These are phyloP conservation scores for Carposina sasakii DNA, from an alignment of 1,140 invertebrate genomes.

Conservation along the genomic window DNA sequence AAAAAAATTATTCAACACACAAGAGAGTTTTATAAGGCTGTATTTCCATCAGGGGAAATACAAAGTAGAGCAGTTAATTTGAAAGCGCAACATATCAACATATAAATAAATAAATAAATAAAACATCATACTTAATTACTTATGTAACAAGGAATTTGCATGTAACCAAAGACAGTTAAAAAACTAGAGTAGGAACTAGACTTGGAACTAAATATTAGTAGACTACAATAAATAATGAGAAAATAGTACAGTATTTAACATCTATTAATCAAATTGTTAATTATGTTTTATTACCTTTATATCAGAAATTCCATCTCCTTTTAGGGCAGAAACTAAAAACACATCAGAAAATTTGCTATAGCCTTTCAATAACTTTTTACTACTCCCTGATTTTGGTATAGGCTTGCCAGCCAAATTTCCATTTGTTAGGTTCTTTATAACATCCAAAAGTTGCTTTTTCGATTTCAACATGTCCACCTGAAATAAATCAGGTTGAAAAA, in stretches of 20 bases:
- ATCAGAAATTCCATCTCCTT: slow-evolving; percentile 82
- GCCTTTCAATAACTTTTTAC: slow-evolving; percentile 56
- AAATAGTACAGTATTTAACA: slow-evolving; percentile 7
- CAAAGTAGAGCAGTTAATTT: too few relatives aligned
- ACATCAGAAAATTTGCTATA: slow-evolving; percentile 88
- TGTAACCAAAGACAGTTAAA: too few relatives aligned
- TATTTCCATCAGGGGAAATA: too few relatives aligned
- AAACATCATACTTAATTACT: too few relatives aligned
- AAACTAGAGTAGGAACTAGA: too few relatives aligned
- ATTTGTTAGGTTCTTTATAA: slow-evolving; percentile 80
- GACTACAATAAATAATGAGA: too few relatives aligned
- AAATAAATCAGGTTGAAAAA: slow-evolving; percentile 41
- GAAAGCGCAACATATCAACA: too few relatives aligned
- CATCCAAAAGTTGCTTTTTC: slow-evolving; percentile 82
- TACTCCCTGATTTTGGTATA: slow-evolving; percentile 33
- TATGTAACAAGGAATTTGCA: too few relatives aligned
- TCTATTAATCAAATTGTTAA: background rate
- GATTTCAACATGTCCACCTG: slow-evolving; percentile 86
- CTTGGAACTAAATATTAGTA: too few relatives aligned
- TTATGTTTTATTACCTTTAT: slow-evolving; percentile 75
- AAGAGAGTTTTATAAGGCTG: too few relatives aligned
- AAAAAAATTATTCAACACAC: slow-evolving; percentile 7
- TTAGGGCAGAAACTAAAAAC: slow-evolving; percentile 91
- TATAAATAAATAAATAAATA: too few relatives aligned
- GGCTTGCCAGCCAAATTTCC: slow-evolving; percentile 72